Evolutionary conservation across 2,888 invertebrate genomes (phyloP).

Genomic region (Mythimna lalbum): DNA sequence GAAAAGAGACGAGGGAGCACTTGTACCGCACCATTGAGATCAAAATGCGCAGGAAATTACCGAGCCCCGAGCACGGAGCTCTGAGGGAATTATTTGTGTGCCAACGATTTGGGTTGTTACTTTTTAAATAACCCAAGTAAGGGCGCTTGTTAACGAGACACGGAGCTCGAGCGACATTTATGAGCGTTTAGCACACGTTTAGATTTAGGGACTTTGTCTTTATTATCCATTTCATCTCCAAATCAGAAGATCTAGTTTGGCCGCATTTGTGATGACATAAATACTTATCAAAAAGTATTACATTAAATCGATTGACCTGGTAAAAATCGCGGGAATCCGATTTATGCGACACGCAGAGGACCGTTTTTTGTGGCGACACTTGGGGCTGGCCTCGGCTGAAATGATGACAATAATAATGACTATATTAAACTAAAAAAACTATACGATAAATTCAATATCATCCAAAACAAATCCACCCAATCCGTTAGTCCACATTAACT

Average conservation of each 20-base stretch:
- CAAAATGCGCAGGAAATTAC: slow-evolving; percentile 90
- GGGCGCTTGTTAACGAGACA: slow-evolving; percentile 82
- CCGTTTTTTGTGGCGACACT: no score
- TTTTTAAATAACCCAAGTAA: slow-evolving; percentile 87
- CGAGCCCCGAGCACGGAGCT: slow-evolving; percentile 80
- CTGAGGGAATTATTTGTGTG: slow-evolving; percentile 87
- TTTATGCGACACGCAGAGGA: no score
- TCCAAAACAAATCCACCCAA: slow-evolving; percentile 3
- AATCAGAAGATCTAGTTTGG: neutral
- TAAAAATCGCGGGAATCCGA: no score
- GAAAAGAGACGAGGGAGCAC: slow-evolving; percentile 89
- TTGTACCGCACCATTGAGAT: slow-evolving; percentile 90
- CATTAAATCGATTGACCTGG: neutral
- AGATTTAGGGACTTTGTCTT: slow-evolving; percentile 40
- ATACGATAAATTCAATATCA: no score
- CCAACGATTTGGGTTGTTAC: slow-evolving; percentile 87
- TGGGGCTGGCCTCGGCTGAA: no score
- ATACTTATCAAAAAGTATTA: neutral
- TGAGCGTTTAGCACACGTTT: slow-evolving; percentile 66
- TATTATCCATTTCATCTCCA: slow-evolving; percentile 20
- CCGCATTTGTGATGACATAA: neutral
- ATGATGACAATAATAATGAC: no score
- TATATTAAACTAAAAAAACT: no score
- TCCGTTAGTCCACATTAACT: slow-evolving; percentile 1
- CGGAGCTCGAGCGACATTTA: slow-evolving; percentile 75